phyloP scores from a whole-genome alignment of 2,888 invertebrate species.

The Pollenia griseotomentosa region DNA sequence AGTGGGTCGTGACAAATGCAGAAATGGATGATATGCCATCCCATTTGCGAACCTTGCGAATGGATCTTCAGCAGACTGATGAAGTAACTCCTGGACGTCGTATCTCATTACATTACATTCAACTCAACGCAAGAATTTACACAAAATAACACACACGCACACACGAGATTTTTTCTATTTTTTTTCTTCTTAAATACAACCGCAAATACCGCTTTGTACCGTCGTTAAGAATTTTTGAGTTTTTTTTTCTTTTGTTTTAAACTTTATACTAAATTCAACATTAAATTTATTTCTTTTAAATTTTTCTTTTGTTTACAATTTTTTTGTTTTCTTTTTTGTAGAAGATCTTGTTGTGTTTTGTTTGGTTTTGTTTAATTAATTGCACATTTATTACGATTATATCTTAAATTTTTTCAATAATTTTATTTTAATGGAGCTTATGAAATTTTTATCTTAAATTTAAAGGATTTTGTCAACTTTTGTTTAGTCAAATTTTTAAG shows the following conservation, averaged over 20 bases:
- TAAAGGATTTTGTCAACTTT: not conserved
- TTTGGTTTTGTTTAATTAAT: slow-evolving; percentile 64
- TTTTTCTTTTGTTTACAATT: slow-evolving; percentile 24
- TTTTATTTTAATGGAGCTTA: slow-evolving; percentile 37
- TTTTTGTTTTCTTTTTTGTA: slow-evolving; percentile 6
- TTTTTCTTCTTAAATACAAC: too few species aligned
- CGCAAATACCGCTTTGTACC: slow-evolving; percentile 11
- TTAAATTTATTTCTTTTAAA: slow-evolving; percentile 13
- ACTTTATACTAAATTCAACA: not conserved
- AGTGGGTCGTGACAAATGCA: slow-evolving; percentile 95
- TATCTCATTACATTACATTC: slow-evolving; percentile 85
- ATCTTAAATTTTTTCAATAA: slow-evolving; percentile 39
- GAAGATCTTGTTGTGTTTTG: slow-evolving; percentile 16
- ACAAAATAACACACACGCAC: slow-evolving; percentile 48
- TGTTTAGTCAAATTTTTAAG: slow-evolving; percentile 57
- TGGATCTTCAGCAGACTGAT: slow-evolving; percentile 85
- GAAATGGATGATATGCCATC: slow-evolving; percentile 94
- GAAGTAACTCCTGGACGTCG: slow-evolving; percentile 85
- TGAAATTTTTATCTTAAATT: slow-evolving; percentile 44
- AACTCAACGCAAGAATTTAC: slow-evolving; percentile 65
- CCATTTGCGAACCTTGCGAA: slow-evolving; percentile 85
- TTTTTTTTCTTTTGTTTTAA: slow-evolving; percentile 43
- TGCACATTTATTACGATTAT: slow-evolving; percentile 66
- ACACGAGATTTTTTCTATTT: not conserved
- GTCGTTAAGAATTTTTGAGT: slow-evolving; percentile 34